These are phyloP conservation scores for Villa cingulata DNA, from an alignment of 2,888 invertebrate genomes.

Conservation along the genomic window DNA sequence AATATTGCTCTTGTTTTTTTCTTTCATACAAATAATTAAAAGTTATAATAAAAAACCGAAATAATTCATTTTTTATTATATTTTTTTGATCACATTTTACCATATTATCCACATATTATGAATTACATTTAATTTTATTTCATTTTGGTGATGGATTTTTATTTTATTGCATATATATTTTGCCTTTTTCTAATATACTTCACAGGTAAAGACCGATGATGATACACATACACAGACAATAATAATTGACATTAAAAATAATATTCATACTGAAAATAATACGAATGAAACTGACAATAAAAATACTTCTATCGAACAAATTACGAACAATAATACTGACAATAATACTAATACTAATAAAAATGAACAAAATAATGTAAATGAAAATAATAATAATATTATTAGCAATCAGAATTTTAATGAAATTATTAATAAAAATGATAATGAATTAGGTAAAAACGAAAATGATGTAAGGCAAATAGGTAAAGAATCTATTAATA, in stretches of 20 bases:
- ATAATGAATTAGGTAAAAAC: too few relatives aligned
- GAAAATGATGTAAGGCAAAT: too few relatives aligned
- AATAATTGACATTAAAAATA: constrained; percentile 11
- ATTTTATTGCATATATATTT: constrained; percentile 4
- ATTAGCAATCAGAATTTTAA: not conserved
- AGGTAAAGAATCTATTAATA: too few relatives aligned
- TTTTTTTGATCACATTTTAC: too few relatives aligned
- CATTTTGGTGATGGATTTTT: constrained; percentile 3
- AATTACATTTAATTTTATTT: too few relatives aligned
- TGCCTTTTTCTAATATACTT: constrained; percentile 9
- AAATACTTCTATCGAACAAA: too few relatives aligned
- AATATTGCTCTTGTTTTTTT: too few relatives aligned
- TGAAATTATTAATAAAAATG: not conserved
- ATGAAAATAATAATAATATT: constrained; percentile 1
- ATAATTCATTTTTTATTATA: too few relatives aligned
- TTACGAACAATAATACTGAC: too few relatives aligned
- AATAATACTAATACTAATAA: constrained; percentile 4
- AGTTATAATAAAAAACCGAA: too few relatives aligned
- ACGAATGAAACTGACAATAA: not conserved
- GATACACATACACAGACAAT: constrained; percentile 12
- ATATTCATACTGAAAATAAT: constrained; percentile 2
- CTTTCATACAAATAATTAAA: too few relatives aligned
- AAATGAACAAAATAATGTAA: not conserved
- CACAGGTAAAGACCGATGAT: constrained; percentile 15
- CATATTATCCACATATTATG: too few relatives aligned